phyloP scores from a whole-genome alignment of 2,797 vertebrate species.

The Enteromius argenteus region DNA sequence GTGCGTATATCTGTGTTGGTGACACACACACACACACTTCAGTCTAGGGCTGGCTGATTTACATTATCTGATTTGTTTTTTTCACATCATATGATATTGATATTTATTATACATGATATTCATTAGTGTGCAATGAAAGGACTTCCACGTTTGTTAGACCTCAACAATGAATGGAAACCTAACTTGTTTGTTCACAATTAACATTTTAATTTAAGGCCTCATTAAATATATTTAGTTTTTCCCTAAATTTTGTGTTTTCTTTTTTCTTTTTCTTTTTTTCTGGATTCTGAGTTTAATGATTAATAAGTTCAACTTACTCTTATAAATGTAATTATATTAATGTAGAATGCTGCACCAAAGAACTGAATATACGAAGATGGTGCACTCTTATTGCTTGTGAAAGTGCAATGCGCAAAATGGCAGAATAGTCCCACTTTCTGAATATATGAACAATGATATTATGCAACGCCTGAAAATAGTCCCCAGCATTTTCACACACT shows the following conservation, averaged over 20 bases:
- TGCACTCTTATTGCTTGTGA: background rate
- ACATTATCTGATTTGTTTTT: background rate
- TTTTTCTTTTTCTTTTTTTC: background rate
- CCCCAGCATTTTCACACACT: no score
- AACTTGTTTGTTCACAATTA: background rate
- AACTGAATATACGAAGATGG: background rate
- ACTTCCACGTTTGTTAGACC: background rate
- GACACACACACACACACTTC: background rate
- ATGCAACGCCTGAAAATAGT: no score
- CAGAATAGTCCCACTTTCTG: background rate
- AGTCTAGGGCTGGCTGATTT: background rate
- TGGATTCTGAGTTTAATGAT: background rate
- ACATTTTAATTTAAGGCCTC: background rate
- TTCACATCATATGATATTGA: background rate
- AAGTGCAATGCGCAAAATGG: background rate
- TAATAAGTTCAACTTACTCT: background rate
- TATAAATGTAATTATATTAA: background rate
- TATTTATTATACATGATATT: background rate
- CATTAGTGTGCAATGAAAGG: background rate
- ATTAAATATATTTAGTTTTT: background rate
- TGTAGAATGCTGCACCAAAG: background rate
- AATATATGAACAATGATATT: background rate
- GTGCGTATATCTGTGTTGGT: slow-evolving; percentile 2
- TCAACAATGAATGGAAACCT: background rate
- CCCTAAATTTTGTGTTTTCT: background rate